Base-by-base conservation (phyloP, 2,113 vertebrate species). In the Mastomys coucha region DNA sequence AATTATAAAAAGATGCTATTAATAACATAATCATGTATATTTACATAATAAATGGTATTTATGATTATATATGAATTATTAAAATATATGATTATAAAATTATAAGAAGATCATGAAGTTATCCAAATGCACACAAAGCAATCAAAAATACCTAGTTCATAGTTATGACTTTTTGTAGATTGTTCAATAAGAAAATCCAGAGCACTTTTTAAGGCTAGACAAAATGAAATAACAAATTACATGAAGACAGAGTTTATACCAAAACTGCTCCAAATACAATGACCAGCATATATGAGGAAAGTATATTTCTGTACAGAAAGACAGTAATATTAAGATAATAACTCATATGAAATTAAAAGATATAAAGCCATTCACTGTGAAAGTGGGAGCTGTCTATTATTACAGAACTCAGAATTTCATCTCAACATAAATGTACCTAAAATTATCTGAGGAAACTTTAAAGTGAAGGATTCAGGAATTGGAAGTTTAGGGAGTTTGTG, bases 121-220 rank as follows among this genome's bases (percentile, higher is more conserved):
- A 95, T 96, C 89, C 73, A 90, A 91, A 4, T 96, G 89, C 88
- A 96, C 87, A 80, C 13, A 58, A 98, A 94, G n/a, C 22, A 70
- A 91, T 36, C n/a, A 86, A 75, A 3, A 65, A 36, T 60, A 31
- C 19, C 45, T 36, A 76, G 26, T 88, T 87, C 65, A 13, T 19
- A 91, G 81, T 84, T 24, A 56, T 85, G 60, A 93, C 70, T 82
- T 97, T 97, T 17, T 51, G 9, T 67, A 60, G 39, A n/a, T 7
- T 76, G 13, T 84, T 75, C 39, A 82, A 39, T 31, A 78, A 82
- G 67, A 91, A 56, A 82, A 70, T 28, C 26, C 39, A 36, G 67
- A 80, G 4, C 5, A 63, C 51, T 80, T 78, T 0, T 65, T 42
- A 92, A 94, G 65, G 3, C 3, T 77, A 89, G 16, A 70, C 75